Evolutionary conservation across 2,113 vertebrate species (phyloP), one percentile per base, ranked within the genome.

Genomic region (Sinocyclocheilus rhinocerous): DNA sequence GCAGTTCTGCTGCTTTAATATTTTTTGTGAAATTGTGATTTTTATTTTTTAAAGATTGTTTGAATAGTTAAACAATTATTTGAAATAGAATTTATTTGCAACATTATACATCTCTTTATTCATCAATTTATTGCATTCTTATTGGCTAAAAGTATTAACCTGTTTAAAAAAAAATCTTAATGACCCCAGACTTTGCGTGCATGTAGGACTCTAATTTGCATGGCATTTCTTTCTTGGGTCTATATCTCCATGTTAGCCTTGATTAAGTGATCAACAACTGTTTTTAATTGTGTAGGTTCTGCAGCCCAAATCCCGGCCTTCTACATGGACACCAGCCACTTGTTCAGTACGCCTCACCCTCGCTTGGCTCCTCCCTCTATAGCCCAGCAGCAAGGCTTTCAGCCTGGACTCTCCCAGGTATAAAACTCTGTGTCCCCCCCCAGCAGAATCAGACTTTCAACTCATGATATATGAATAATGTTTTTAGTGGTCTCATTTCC

Each of bases 241-340:
- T 67, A 6, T 15, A 16, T 29, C 24, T 73, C 18, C 22, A 24
- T 42, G 12, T 0, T n/a, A 45, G 22, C 50, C 22, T 48, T 75
- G 72, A 76, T 13, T 16, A 0, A 12, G 20, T 2, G 16, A 55
- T 36, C 29, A 10, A 22, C 22, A 12, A 0, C 18, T 76, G 4
- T 61, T 13, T 59, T 1, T 16, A 3, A 59, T 22, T 72, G 0
- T 65, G 89, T 70, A 94, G 95, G 94, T 88, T 93, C 93, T 95
- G 55, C 94, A 95, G 97, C 97, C 92, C 98, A 99, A 92, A 99
- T 99, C 87, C 97, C 98, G 84, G 95, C 98, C 0, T 99, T 99
- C 92, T 99, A 99, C 78, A 98, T 99, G 97, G 98, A 99, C 90
- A 98, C 98, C n/a, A 99, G 97, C 92, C 98, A 99, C 72, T 92